These are phyloP conservation scores for Nymphicus hollandicus DNA, from an alignment of 2,113 vertebrate species.

Conservation along the genomic window DNA sequence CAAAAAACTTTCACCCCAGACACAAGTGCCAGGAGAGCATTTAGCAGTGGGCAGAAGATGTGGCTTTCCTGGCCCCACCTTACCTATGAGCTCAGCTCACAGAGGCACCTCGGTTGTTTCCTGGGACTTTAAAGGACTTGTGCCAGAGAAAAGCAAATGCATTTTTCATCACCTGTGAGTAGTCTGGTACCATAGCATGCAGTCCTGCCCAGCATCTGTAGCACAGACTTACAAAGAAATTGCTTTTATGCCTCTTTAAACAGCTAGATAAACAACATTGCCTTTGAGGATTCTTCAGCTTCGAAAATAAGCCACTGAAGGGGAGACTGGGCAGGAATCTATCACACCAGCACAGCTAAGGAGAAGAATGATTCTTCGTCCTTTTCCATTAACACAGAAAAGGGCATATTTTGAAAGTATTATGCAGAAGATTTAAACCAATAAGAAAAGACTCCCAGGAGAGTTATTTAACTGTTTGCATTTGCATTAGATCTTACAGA, in stretches of 20 bases:
- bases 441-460: background rate
- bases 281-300: conserved; percentile 13
- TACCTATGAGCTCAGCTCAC: background rate
- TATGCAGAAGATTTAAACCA: background rate
- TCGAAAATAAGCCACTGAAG: background rate
- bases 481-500: background rate
- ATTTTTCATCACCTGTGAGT: conserved; percentile 17
- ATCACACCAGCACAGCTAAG: background rate
- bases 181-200: background rate
- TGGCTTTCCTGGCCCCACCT: background rate
- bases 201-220: background rate
- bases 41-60: background rate
- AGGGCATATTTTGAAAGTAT: conserved; percentile 14
- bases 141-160: background rate
- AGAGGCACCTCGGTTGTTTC: background rate
- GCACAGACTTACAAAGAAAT: background rate
- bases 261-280: background rate
- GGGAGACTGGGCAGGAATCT: background rate
- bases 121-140: background rate
- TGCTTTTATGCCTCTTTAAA: conserved; percentile 22
- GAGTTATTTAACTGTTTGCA: background rate
- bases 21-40: background rate
- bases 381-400: conserved; percentile 24
- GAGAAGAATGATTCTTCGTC: background rate
- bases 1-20: background rate